Evolutionary conservation across 2,113 vertebrate genomes (phyloP), one percentile per base, ranked within the genome.

Genomic region (Myotis lucifugus): DNA sequence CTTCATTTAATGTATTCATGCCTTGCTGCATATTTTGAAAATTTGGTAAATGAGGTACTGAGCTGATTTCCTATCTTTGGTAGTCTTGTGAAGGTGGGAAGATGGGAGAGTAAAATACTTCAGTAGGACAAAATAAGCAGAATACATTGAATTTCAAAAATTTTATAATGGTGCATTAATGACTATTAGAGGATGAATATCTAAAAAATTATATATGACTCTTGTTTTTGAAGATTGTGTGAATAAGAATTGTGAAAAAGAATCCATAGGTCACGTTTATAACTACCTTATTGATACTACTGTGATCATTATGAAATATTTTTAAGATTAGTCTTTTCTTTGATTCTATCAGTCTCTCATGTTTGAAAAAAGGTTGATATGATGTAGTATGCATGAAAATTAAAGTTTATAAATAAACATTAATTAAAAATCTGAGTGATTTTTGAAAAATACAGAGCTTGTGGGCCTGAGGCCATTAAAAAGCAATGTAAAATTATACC

Each of bases 41-140:
- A 52, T 15, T 86, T 90, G 66, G 70, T 82, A 95, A 94, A 92
- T 82, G 92, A 94, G 70, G 76, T 90, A 73, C 11, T 42, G 67
- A 91, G 72, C 54, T 50, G 8, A 79, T 76, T 88, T 87, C 70
- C 48, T 92, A 12, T 72, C 88, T 90, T 82, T 37, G 46, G 40
- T 42, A 88, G 42, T 64, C 48, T 42, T 84, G 6, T 64, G 2
- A 54, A 37, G 12, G 50, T 85, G 32, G 52, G 23, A 17, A 91
- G 19, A 88, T 19, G 14, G 27, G 37, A 42, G 23, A 56, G 10
- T 19, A 40, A 70, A 69, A 72, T 18, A 79, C 40, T 54, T 87
- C 3, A 8, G 14, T 23, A 21, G n/a, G 2, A 61, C 52, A 84
- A 90, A 82, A 78, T 27, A 72, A 27, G 50, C 50, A 66, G 37